Evolutionary conservation across 2,113 vertebrate species (phyloP).

Genomic region (Lagopus muta): DNA sequence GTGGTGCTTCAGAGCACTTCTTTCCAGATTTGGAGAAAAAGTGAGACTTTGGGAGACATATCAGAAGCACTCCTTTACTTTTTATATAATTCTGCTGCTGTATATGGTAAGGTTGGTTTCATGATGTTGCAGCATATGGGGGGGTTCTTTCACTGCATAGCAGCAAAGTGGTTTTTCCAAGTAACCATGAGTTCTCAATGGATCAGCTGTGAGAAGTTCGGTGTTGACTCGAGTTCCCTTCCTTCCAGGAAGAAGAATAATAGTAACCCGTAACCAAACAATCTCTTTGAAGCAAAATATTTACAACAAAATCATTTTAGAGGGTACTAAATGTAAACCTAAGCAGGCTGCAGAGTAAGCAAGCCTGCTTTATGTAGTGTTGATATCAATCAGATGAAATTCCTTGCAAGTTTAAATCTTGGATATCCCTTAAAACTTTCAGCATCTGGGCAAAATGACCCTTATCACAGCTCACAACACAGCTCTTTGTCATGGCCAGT

Average conservation of each 20-base stretch:
- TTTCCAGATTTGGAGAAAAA: neutral
- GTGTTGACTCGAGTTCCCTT: constrained; percentile 37
- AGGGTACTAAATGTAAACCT: constrained; percentile 15
- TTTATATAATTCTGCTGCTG: neutral
- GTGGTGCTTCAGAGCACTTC: neutral
- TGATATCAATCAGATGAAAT: constrained; percentile 22
- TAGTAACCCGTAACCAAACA: constrained; percentile 56
- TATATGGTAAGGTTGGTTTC: neutral
- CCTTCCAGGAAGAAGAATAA: constrained; percentile 63
- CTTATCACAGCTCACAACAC: neutral
- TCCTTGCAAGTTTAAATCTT: neutral
- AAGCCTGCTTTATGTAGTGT: neutral
- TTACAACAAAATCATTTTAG: constrained; percentile 30
- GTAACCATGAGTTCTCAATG: rapidly evolving
- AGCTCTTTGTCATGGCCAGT: neutral
- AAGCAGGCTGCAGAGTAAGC: constrained; percentile 6
- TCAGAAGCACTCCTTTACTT: neutral
- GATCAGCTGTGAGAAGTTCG: constrained; percentile 23
- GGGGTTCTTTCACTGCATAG: neutral
- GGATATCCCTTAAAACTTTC: neutral
- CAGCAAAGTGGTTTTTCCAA: neutral
- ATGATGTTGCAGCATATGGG: neutral
- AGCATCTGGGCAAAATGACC: neutral
- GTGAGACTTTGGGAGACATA: neutral
- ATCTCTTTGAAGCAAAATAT: constrained; percentile 56